Conservation (phyloP, 2,888 invertebrate species). For the Meteorus cinctellus region DNA sequence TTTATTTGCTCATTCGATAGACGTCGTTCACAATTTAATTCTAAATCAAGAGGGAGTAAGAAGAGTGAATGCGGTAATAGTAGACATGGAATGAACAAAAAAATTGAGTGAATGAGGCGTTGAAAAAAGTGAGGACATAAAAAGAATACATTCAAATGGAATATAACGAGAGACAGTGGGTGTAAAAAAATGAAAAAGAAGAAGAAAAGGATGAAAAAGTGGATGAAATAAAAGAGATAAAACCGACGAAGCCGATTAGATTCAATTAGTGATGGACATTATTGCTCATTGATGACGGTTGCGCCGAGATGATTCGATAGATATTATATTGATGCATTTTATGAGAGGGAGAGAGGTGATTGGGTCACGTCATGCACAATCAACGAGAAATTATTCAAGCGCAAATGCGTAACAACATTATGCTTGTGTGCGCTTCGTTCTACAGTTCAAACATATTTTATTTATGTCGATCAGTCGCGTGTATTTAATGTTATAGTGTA, state of each 20-base stretch:
- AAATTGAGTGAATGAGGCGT: neutral
- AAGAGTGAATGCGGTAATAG: neutral
- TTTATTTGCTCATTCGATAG: neutral
- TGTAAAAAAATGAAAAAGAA: neutral
- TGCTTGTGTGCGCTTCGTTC: neutral
- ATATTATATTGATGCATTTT: slow-evolving; percentile 19
- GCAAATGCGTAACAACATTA: slow-evolving; percentile 25
- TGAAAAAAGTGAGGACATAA: neutral
- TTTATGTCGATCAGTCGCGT: slow-evolving; percentile 29
- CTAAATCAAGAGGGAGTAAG: neutral
- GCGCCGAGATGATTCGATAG: neutral
- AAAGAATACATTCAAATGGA: slow-evolving; percentile 19
- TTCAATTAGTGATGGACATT: slow-evolving; percentile 36
- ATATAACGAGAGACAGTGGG: slow-evolving; percentile 9
- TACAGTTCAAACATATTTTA: slow-evolving; percentile 19
- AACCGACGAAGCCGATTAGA: slow-evolving; percentile 26
- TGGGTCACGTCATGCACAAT: neutral
- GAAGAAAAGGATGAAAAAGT: slow-evolving; percentile 7
- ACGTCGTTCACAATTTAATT: neutral
- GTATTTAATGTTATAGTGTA: neutral
- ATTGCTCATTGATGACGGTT: slow-evolving; percentile 9
- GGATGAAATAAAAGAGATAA: slow-evolving; percentile 17
- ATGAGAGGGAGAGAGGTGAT: neutral
- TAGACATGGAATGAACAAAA: neutral
- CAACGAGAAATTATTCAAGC: slow-evolving; percentile 36